A percentile compares a stretch with the other conserved stretches of the same genome.
Evolutionary conservation across 2,888 invertebrate species (phyloP).

Genomic region (Limnephilus lunatus): DNA sequence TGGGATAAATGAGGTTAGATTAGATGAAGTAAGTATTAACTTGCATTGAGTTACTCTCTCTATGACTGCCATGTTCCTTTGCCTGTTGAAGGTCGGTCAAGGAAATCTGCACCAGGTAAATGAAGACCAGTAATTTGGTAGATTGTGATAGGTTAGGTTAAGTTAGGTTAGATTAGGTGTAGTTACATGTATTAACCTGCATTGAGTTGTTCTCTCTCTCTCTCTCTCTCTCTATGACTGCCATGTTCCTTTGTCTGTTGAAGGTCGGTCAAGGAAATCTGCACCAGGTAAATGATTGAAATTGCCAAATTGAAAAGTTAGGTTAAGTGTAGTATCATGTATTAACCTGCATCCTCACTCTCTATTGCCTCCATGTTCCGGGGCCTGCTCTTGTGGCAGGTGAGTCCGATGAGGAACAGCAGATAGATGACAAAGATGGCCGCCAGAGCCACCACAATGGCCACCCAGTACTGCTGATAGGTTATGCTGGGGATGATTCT

Average conservation of each 20-base stretch:
- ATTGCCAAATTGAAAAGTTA: conserved; percentile 64
- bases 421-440: conserved; percentile 74
- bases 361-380: conserved; percentile 46
- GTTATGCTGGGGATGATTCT: conserved; percentile 35
- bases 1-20: too few species aligned
- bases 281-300: too few species aligned
- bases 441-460: conserved; percentile 71
- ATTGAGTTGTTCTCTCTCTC: too few species aligned
- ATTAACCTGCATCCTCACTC: neutral
- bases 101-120: conserved; percentile 60
- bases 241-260: neutral
- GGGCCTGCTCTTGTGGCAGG: conserved; percentile 40
- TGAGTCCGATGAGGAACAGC: conserved; percentile 62
- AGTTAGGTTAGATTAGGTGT: neutral
- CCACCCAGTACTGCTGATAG: conserved; percentile 74
- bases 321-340: neutral
- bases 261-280: neutral
- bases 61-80: too few species aligned
- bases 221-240: neutral
- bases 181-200: neutral
- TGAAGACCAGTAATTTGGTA: conserved; percentile 72
- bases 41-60: conserved; percentile 62
- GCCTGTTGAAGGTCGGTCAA: too few species aligned
- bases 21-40: neutral
- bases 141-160: neutral